Conservation (phyloP, 2,797 vertebrate species). For the Enteromius trimaculatus region DNA sequence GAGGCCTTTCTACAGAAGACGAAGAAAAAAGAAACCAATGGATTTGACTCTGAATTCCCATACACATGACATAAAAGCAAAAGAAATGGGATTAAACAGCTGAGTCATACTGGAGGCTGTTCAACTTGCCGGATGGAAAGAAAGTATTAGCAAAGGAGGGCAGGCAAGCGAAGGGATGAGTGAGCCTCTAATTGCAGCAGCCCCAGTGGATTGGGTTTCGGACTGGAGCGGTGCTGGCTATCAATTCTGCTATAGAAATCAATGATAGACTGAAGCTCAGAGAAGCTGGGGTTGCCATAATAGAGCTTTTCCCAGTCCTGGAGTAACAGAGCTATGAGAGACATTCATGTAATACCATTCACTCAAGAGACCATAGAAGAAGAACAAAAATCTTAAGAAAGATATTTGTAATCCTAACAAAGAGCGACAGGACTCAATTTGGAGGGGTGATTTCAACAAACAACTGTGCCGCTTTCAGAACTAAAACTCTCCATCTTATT, state of each 20-base stretch:
- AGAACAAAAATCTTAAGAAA: conserved; percentile 1
- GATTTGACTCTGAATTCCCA: conserved; percentile 11
- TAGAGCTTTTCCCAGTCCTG: conserved; percentile 47
- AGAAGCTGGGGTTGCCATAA: conserved; percentile 45
- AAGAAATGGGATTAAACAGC: conserved; percentile 62
- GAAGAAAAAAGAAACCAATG: neutral
- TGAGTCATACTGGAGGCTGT: conserved; percentile 52
- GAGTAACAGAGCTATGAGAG: conserved; percentile 31
- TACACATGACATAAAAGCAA: conserved; percentile 30
- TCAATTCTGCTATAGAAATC: conserved; percentile 71
- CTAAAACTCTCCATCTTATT: neutral
- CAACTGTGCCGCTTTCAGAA: neutral
- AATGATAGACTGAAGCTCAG: conserved; percentile 64
- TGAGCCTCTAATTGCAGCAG: conserved; percentile 61
- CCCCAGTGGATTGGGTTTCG: conserved; percentile 67
- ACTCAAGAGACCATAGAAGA: conserved; percentile 13
- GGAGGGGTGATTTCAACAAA: neutral
- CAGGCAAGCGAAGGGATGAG: conserved; percentile 51
- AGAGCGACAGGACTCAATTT: neutral
- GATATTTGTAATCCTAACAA: conserved; percentile 28
- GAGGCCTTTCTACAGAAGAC: neutral
- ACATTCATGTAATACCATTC: conserved; percentile 12
- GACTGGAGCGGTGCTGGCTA: conserved; percentile 57
- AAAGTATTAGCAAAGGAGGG: conserved; percentile 61
- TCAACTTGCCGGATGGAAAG: conserved; percentile 62